Base-by-base conservation (phyloP, 2,113 vertebrate species). In the Odontesthes bonariensis region DNA sequence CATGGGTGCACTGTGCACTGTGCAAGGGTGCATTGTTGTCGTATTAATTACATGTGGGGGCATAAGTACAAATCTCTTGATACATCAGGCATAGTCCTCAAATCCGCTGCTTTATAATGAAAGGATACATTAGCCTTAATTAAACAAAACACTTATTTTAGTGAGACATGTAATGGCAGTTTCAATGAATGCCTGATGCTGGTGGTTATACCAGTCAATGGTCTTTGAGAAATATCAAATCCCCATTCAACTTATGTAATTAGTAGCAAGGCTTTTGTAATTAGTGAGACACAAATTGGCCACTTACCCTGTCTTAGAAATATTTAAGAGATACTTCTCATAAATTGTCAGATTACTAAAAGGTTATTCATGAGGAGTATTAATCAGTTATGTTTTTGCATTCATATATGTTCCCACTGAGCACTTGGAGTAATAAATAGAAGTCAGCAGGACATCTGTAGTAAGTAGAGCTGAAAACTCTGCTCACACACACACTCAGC, bases 231-330 rank as follows among this genome's bases (percentile, higher is more conserved):
- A 65, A 79, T 59, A 81, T 68, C 88, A 81, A 88, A 86, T 91
- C 90, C 90, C 90, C 86, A 54, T 75, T 88, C 86, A 90, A 87
- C 88, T 85, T 14, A 72, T 81, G 86, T 90, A 91, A 91, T 91
- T 91, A 90, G 64, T 84, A 64, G 38, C 35, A 63, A 38, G 20
- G 85, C 69, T 58, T 63, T 61, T 58, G 83, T 87, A 82, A 88
- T 89, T 86, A 88, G 73, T 73, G 70, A 78, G 65, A 11, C 78
- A 77, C 74, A 87, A 84, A 88, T 85, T 83, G 84, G 64, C 77
- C 84, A 84, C 75, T 87, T 85, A 85, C 60, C 33, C 59, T 10
- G 66, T 42, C 83, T 81, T 82, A 88, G 88, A 80, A 89, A 88
- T 86, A 79, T 88, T 82, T 79, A 61, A 85, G 57, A 79, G 68